Base-by-base conservation (phyloP, 2,888 invertebrate genomes). In the Myopa tessellatipennis region DNA sequence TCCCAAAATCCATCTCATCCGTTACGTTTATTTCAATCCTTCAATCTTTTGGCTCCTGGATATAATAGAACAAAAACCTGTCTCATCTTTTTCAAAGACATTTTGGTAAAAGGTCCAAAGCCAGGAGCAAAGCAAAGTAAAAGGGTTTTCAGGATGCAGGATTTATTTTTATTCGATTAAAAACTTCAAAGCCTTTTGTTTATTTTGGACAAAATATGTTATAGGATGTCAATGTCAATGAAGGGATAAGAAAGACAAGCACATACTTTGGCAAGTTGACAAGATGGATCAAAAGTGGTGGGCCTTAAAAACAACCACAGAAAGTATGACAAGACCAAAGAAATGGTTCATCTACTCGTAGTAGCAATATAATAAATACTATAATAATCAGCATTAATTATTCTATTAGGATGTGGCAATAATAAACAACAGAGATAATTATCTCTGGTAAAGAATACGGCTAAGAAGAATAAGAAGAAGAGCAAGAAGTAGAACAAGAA, bases 371-470 rank as follows among this genome's bases (percentile, higher is more conserved):
- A 75, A 75, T 75, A 71, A 76, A 76, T 65, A n/a, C n/a, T n/a
- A n/a, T n/a, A 76, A 76, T 71, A 76, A 76, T 76, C 76, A 76
- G 71, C 55, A 52, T 40, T 76, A 76, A 76, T 76, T 76, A 76
- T 71, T 76, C 71, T 65, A 38, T 63, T 65, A 76, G 71, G 71
- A 65, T 76, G 76, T 71, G 55, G 40, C 67, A 40, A 40, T 6
- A 67, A 36, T 40, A 38, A 67, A 38, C 26, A n/a, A n/a, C n/a
- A n/a, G n/a, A n/a, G n/a, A n/a, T n/a, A n/a, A n/a, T n/a, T n/a
- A n/a, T n/a, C n/a, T n/a, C n/a, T n/a, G n/a, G 26, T 26, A 26
- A 26, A 26, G 26, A 26, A 26, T 2, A 26, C 1, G 26, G 26
- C 26, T 1, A 26, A 26, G 26, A 26, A 26, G 26, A 26, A 26